Evolutionary conservation across 2,113 vertebrate genomes (phyloP).

Genomic region (Thermophis baileyi): DNA sequence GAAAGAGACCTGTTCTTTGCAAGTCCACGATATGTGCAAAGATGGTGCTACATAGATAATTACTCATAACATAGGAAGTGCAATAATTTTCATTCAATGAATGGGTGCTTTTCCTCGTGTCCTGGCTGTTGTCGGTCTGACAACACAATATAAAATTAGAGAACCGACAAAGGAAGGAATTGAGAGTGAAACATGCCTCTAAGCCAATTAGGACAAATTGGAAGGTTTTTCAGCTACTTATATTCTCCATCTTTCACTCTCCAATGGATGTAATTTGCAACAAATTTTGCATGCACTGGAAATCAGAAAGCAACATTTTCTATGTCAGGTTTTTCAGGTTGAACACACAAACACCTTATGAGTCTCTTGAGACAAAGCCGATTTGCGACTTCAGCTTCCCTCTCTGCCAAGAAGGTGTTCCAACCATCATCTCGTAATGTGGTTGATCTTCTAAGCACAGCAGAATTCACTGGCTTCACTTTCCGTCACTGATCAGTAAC

Average conservation of each 20-base stretch:
- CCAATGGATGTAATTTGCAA: conserved; percentile 23
- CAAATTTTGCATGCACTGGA: conserved; percentile 30
- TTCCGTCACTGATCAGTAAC: background rate
- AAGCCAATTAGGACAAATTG: conserved; percentile 36
- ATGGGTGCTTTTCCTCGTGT: background rate
- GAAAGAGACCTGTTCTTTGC: background rate
- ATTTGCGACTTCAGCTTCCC: background rate
- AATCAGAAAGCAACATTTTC: conserved; percentile 36
- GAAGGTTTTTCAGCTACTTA: conserved; percentile 26
- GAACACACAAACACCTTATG: conserved; percentile 31
- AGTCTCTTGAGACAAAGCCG: background rate
- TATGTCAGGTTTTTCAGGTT: conserved; percentile 43
- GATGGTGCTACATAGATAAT: background rate
- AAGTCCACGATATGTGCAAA: background rate
- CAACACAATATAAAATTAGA: background rate
- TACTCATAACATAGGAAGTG: conserved; percentile 19
- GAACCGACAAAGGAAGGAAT: background rate
- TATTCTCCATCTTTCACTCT: conserved; percentile 14
- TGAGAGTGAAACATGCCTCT: conserved; percentile 13
- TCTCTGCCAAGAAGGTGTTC: background rate
- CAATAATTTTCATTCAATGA: background rate
- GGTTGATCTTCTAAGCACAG: background rate
- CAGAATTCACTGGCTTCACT: background rate
- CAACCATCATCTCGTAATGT: background rate
- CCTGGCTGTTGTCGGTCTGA: background rate